These are phyloP conservation scores for Zophobas atratus DNA, from an alignment of 1,140 invertebrate genomes.

Conservation along the genomic window DNA sequence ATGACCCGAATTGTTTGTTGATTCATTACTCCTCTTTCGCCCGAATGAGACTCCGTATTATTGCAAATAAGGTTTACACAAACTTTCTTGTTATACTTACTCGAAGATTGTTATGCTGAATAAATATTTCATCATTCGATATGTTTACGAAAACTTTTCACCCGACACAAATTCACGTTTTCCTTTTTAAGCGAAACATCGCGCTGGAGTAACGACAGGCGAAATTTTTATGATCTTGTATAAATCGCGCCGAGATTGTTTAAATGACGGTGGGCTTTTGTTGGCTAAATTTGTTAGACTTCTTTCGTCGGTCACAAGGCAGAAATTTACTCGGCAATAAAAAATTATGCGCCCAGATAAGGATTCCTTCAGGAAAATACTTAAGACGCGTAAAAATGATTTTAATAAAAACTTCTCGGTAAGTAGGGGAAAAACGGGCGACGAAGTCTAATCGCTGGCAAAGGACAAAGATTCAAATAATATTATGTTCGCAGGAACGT, in stretches of 20 bases:
- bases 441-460: not conserved
- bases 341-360: constrained; percentile 9
- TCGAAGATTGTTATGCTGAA: not conserved
- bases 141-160: not conserved
- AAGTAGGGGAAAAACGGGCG: constrained; percentile 10
- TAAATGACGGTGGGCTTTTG: not conserved
- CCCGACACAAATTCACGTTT: too few relatives aligned
- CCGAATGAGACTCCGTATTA: not conserved
- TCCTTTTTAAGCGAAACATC: not conserved
- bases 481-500: not conserved
- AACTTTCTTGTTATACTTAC: constrained; percentile 9
- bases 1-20: constrained; percentile 11
- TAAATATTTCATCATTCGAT: constrained; percentile 4
- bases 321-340: constrained; percentile 4
- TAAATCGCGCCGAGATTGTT: not conserved
- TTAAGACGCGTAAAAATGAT: constrained; percentile 6
- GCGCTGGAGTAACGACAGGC: not conserved
- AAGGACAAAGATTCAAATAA: constrained; percentile 10
- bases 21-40: constrained; percentile 11
- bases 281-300: not conserved
- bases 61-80: constrained; percentile 2
- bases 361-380: constrained; percentile 10
- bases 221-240: not conserved
- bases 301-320: not conserved
- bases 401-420: constrained; percentile 11